Evolutionary conservation across 2,888 invertebrate genomes (phyloP), one percentile per base, ranked within the genome.

Genomic region (Pterostichus niger): DNA sequence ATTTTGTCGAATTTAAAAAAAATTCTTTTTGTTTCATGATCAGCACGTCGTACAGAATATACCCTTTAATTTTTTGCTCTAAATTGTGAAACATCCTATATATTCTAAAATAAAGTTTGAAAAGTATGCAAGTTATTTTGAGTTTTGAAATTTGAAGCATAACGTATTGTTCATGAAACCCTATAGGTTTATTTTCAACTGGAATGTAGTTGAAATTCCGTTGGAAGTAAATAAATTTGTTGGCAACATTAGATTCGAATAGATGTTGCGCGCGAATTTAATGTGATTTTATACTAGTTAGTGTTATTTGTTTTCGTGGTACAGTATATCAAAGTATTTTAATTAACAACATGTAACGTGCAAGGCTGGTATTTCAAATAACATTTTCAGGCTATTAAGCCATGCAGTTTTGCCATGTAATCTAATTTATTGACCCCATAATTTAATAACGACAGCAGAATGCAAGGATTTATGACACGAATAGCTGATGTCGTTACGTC

Each of bases 391-490:
- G 68, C 68, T 71, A 71, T 71, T 71, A 71, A 71, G 68, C 44
- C 68, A 44, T 71, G 44, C 68, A 71, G 68, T 71, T 71, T 71
- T 71, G 68, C 68, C 68, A 71, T 71, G 68, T 71, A 71, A 71
- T 71, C 68, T 71, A 71, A 71, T 71, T 71, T 71, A 71, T 71
- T 71, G 68, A 71, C 68, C 68, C 44, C 68, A 71, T 71, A 71
- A 71, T 71, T 71, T 71, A 71, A 71, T 71, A 71, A 44, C 68
- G 68, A 71, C 68, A 71, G 68, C 68, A 44, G 68, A 71, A 71
- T 71, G 68, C 68, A 10, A 71, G 68, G 68, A 71, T 71, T 71
- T 71, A 71, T 71, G 68, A 71, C 68, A 40, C 44, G 40, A 71
- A 71, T 71, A 71, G 68, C 40, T 71, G 68, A 71, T 71, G 68